Evolutionary conservation across 2,888 invertebrate species (phyloP).

Genomic region (Xestia rhomboidea): DNA sequence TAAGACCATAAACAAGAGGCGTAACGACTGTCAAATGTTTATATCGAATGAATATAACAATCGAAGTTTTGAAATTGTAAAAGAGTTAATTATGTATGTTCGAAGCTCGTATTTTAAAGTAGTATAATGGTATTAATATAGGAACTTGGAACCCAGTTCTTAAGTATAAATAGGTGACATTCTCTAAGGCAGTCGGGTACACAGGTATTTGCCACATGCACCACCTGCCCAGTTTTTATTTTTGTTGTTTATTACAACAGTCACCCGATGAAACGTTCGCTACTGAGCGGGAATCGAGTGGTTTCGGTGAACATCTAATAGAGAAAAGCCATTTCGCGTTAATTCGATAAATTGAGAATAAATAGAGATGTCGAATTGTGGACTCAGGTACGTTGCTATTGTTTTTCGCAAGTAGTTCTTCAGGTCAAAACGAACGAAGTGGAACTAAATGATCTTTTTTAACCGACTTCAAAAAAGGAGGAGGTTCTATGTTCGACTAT

Average conservation of each 20-base stretch:
- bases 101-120: slow-evolving; percentile 28
- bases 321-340: slow-evolving; percentile 31
- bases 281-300: slow-evolving; percentile 50
- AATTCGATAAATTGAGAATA: slow-evolving; percentile 30
- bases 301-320: slow-evolving; percentile 34
- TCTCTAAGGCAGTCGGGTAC: slow-evolving; percentile 46
- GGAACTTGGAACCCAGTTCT: slow-evolving; percentile 3
- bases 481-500: too few relatives aligned
- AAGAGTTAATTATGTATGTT: slow-evolving; percentile 29
- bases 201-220: slow-evolving; percentile 56
- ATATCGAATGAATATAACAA: slow-evolving; percentile 47
- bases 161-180: slow-evolving; percentile 54
- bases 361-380: slow-evolving; percentile 30
- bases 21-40: slow-evolving; percentile 59
- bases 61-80: slow-evolving; percentile 32
- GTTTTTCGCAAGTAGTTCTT: slow-evolving; percentile 6
- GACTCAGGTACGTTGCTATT: background rate
- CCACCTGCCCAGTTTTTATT: slow-evolving; percentile 62
- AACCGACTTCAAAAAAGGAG: too few relatives aligned
- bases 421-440: background rate
- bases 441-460: background rate
- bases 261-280: slow-evolving; percentile 48
- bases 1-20: slow-evolving; percentile 49
- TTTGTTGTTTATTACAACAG: slow-evolving; percentile 54
- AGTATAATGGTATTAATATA: slow-evolving; percentile 22